phyloP scores from a whole-genome alignment of 1,140 invertebrate species.

The Drosophila bipectinata region DNA sequence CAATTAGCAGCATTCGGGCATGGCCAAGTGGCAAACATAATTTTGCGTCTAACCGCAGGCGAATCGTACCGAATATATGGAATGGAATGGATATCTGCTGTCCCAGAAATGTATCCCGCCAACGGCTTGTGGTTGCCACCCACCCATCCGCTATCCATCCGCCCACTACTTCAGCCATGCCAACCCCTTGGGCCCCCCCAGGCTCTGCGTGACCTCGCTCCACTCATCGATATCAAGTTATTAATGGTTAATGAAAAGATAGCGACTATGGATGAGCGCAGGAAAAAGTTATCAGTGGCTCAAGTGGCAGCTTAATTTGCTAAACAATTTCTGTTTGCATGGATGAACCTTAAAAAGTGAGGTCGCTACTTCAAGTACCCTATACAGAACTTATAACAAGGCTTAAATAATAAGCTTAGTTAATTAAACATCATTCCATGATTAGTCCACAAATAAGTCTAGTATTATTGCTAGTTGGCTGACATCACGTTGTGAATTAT shows the following conservation, averaged over 20 bases:
- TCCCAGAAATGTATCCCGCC: slow-evolving; percentile 35
- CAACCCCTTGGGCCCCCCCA: slow-evolving; percentile 14
- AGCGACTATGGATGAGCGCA: slow-evolving; percentile 5
- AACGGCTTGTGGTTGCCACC: slow-evolving; percentile 44
- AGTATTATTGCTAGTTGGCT: background rate
- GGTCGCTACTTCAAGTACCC: slow-evolving; percentile 19
- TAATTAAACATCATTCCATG: background rate
- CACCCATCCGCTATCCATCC: slow-evolving; percentile 18
- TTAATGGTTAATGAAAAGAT: slow-evolving; percentile 76
- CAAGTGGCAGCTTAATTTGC: slow-evolving; percentile 77
- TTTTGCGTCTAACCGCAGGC: slow-evolving; percentile 69
- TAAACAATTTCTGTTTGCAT: slow-evolving; percentile 68
- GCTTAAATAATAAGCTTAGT: background rate
- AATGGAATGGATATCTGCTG: slow-evolving; percentile 34
- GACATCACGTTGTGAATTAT: background rate
- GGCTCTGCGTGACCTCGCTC: slow-evolving; percentile 13
- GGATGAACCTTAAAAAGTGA: slow-evolving; percentile 15
- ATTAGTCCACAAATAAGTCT: background rate
- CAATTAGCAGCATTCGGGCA: slow-evolving; percentile 60
- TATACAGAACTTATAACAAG: background rate
- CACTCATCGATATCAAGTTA: slow-evolving; percentile 77
- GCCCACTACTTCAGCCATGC: slow-evolving; percentile 6
- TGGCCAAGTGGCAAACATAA: slow-evolving; percentile 55
- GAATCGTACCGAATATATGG: slow-evolving; percentile 12
- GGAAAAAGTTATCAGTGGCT: slow-evolving; percentile 53